A percentile compares a stretch with the other conserved stretches of the same genome.
phyloP scores from a whole-genome alignment of 2,797 vertebrate species.

The Poecilia picta region DNA sequence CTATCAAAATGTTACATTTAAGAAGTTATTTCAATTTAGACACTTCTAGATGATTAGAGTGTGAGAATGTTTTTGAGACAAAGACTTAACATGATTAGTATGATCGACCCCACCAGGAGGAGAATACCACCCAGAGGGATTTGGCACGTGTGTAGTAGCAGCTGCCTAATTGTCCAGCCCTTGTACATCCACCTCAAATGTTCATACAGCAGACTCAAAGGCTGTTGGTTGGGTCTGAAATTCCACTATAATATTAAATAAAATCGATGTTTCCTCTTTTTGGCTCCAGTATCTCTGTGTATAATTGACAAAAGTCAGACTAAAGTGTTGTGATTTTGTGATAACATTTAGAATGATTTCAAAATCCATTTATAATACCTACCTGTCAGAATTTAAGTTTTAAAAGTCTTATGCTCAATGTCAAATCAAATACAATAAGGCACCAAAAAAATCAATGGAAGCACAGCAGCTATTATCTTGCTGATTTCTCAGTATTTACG shows the following conservation, averaged over 20 bases:
- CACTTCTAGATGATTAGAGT: background rate
- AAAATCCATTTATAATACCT: background rate
- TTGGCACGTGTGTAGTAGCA: background rate
- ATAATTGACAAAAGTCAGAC: background rate
- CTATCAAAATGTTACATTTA: background rate
- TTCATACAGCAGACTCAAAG: background rate
- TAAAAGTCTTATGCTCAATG: background rate
- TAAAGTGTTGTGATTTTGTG: background rate
- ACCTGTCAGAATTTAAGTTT: background rate
- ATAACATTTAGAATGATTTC: background rate
- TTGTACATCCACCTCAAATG: background rate
- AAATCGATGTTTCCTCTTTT: background rate
- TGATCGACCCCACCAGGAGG: background rate
- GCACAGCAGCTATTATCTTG: background rate
- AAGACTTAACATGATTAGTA: background rate
- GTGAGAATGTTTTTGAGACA: background rate
- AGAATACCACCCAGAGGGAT: background rate
- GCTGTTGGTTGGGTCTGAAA: background rate
- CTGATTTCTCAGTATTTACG: background rate
- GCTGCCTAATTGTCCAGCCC: background rate
- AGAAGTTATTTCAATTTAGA: background rate
- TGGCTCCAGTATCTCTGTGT: background rate
- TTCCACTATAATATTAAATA: background rate
- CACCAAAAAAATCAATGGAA: background rate
- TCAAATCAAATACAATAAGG: background rate